Evolutionary conservation across 1,140 invertebrate genomes (phyloP).

Genomic region (Oscheius sp.): DNA sequence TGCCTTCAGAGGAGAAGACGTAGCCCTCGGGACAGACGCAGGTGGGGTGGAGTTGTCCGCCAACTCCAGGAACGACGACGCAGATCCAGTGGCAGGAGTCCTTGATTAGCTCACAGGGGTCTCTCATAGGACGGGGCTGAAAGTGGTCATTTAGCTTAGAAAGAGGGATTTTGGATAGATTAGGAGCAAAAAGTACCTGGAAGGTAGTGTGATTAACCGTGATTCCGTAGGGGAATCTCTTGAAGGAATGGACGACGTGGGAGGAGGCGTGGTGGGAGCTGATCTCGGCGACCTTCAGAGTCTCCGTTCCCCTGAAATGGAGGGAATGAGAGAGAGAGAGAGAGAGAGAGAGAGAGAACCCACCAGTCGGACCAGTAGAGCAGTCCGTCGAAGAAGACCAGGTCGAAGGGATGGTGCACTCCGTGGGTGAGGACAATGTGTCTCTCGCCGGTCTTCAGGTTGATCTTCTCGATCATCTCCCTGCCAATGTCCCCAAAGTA

Average conservation of each 20-base stretch:
- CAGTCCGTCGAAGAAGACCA: conserved; percentile 28
- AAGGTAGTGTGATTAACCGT: conserved; percentile 15
- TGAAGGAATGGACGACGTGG: conserved; percentile 32
- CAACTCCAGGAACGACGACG: neutral
- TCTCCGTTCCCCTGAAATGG: conserved; percentile 32
- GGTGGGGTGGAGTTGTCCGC: neutral
- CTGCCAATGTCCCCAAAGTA: conserved; percentile 23
- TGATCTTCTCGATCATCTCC: conserved; percentile 24
- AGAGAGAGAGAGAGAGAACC: no score
- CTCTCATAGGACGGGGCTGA: neutral
- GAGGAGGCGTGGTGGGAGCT: conserved; percentile 8
- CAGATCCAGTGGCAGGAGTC: conserved; percentile 9
- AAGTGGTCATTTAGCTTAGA: neutral
- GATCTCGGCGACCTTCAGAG: conserved; percentile 25
- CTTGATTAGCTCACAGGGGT: conserved; percentile 16
- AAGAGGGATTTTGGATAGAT: neutral
- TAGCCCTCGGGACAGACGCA: conserved; percentile 28
- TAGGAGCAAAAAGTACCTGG: neutral
- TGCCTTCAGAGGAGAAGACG: neutral
- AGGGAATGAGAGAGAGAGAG: no score
- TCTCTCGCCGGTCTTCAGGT: conserved; percentile 13
- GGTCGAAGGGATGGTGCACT: conserved; percentile 28
- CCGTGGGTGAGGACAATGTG: conserved; percentile 11
- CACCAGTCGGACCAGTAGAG: conserved; percentile 37
- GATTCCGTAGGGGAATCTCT: conserved; percentile 24